Conservation (phyloP, 2,797 vertebrate species). For the Perodicticus potto region DNA sequence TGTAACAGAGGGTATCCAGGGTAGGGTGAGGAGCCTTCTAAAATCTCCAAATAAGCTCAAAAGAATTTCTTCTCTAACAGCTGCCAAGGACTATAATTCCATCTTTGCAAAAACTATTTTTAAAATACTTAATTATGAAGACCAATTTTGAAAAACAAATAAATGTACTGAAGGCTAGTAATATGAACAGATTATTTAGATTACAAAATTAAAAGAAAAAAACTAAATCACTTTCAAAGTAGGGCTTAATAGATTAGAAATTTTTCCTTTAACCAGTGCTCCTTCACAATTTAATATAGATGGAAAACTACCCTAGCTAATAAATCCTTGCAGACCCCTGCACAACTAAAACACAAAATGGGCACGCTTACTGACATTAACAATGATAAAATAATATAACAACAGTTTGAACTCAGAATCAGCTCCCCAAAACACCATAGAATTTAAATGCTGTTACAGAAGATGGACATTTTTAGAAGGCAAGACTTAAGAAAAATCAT, state of each 20-base stretch:
- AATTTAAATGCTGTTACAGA: constrained; percentile 28
- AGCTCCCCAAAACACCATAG: not conserved
- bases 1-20: not conserved
- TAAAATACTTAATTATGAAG: constrained; percentile 24
- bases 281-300: not conserved
- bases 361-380: not conserved
- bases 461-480: constrained; percentile 64
- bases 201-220: not conserved
- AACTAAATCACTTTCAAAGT: not conserved
- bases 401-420: constrained; percentile 2
- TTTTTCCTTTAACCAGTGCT: not conserved
- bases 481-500: constrained; percentile 30
- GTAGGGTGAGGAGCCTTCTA: not conserved
- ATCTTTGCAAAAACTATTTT: constrained; percentile 55
- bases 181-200: constrained; percentile 17
- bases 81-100: constrained; percentile 54
- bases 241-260: constrained; percentile 1
- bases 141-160: constrained; percentile 57
- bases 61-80: not conserved
- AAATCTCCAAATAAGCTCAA: constrained; percentile 22
- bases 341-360: constrained; percentile 32
- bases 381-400: constrained; percentile 30
- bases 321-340: not conserved
- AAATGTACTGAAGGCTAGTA: constrained; percentile 1
- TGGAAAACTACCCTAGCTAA: not conserved